phyloP scores from a whole-genome alignment of 2,113 vertebrate species.

The Daboia siamensis region DNA sequence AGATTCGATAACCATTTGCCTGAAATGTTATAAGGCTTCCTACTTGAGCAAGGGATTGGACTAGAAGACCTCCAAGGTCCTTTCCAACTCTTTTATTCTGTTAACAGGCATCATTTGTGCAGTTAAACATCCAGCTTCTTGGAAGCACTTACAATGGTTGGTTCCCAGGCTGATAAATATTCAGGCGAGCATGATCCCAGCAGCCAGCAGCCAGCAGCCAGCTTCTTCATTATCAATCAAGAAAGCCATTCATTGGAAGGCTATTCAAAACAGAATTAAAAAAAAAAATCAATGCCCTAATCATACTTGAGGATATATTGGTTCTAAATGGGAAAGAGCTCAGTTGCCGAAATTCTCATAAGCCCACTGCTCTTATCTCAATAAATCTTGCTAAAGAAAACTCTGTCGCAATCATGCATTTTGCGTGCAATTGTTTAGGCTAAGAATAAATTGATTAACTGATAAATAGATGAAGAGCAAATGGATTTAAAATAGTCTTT shows the following conservation, averaged over 20 bases:
- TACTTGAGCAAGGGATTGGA: no score
- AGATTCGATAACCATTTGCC: no score
- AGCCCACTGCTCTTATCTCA: not conserved
- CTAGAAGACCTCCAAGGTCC: no score
- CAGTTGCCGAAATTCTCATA: not conserved
- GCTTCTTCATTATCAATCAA: not conserved
- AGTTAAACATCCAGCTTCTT: not conserved
- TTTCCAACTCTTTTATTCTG: no score
- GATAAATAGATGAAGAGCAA: no score
- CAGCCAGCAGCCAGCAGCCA: not conserved
- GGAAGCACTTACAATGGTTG: not conserved
- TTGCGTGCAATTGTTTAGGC: no score
- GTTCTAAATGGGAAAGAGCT: not conserved
- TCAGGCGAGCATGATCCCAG: not conserved
- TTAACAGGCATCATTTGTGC: not conserved
- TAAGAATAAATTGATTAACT: no score
- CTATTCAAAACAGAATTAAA: not conserved
- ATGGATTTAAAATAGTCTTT: no score
- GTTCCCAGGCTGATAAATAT: not conserved
- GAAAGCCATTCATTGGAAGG: not conserved
- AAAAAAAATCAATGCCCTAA: not conserved
- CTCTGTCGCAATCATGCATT: not conserved
- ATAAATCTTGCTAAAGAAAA: not conserved
- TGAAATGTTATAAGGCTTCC: no score
- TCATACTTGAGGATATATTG: not conserved